A percentile compares a stretch with the other conserved stretches of the same genome.
phyloP scores from a whole-genome alignment of 2,888 invertebrate species.

The Griposia aprilina region DNA sequence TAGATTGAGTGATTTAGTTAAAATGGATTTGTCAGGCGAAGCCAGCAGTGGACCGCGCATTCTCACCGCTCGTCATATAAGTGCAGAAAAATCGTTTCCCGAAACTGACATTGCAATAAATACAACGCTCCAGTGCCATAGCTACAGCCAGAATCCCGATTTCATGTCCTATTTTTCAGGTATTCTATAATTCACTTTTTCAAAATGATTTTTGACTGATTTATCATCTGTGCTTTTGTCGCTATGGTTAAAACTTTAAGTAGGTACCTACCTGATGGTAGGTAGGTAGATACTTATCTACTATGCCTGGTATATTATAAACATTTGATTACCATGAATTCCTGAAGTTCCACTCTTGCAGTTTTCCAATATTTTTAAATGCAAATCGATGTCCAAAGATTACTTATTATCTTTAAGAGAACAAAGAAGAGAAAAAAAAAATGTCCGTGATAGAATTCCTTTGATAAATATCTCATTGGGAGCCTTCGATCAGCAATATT shows the following conservation, averaged over 20 bases:
- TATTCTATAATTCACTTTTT: constrained; percentile 66
- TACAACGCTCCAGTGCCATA: constrained; percentile 83
- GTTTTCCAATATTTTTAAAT: not conserved
- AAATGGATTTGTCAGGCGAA: constrained; percentile 83
- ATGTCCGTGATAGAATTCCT: not conserved
- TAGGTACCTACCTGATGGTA: not conserved
- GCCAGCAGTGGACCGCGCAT: constrained; percentile 74
- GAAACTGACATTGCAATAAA: constrained; percentile 80
- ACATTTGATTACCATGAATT: not conserved
- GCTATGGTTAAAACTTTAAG: not conserved
- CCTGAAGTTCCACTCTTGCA: not conserved
- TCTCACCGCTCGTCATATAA: constrained; percentile 81
- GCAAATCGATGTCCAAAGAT: not conserved
- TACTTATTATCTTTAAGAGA: not conserved
- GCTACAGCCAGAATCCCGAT: constrained; percentile 83
- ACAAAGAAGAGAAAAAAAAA: not conserved
- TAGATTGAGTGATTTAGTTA: constrained; percentile 51
- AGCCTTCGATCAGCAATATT: not conserved
- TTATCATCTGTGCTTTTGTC: not conserved
- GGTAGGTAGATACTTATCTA: not conserved
- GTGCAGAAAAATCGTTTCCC: constrained; percentile 76
- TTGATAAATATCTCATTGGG: not conserved
- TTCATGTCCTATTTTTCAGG: constrained; percentile 84
- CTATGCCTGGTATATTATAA: not conserved
- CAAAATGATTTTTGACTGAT: not conserved